Evolutionary conservation across 1,140 invertebrate genomes (phyloP), one percentile per base, ranked within the genome.

Genomic region (Bradynema listronoti): DNA sequence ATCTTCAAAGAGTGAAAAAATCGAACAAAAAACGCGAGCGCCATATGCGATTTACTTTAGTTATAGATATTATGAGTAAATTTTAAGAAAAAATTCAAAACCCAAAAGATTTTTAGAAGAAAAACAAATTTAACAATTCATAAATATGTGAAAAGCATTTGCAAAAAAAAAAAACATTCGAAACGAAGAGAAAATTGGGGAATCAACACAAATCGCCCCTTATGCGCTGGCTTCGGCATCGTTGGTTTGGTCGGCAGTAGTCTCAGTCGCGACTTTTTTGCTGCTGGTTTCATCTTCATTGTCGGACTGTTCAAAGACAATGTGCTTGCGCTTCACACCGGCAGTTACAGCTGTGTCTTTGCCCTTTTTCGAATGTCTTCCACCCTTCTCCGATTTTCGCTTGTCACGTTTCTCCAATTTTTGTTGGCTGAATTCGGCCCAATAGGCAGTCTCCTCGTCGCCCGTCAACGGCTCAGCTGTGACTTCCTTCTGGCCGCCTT

Each of bases 381-480:
- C 9, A 50, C 57, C 42, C 14, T 56, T 36, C 1, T 55, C 22
- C 56, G 50, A 41, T 41, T 52, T 19, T 33, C 36, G 11, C 65
- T 55, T 6, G n/a, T 61, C 55, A 19, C 49, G 29, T 49, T 65
- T 68, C 14, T 49, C 60, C 9, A 43, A 11, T 50, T 72, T 69
- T 29, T 53, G 39, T 34, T 63, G 65, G 6, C 56, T 66, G 46
- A 78, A 77, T 9, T 77, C 73, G 6, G 57, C 58, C 77, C 75
- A 79, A 43, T 78, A 78, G 36, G 65, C 63, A 19, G 72, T 62
- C 43, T 84, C 83, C 9, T 85, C 85, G 75, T 87, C 85, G 72
- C 88, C 87, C n/a, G 87, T 85, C 3, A 86, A 85, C 78, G 86
- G 86, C 65, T 83, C 83, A 9, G 84, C 83, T 6, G 83, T 82